Evolutionary conservation across 2,113 vertebrate genomes (phyloP).

Genomic region (Hippocampus comes): DNA sequence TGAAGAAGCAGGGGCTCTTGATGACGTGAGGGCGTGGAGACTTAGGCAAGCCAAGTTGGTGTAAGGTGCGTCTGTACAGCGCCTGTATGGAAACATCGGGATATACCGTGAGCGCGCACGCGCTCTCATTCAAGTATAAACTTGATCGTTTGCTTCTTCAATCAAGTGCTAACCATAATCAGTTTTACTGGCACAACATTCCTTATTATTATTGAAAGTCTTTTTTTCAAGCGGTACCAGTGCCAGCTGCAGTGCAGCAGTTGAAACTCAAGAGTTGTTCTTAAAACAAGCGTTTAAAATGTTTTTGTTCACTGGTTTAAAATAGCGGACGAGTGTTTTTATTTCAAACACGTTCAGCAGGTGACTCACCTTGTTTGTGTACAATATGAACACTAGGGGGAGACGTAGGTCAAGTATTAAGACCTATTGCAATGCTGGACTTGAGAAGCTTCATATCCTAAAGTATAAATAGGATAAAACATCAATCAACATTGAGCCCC

Average conservation of each 20-base stretch:
- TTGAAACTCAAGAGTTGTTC: neutral
- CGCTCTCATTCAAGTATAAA: neutral
- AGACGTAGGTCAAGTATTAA: slow-evolving; percentile 1
- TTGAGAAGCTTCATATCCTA: slow-evolving; percentile 8
- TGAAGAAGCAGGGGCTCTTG: slow-evolving; percentile 18
- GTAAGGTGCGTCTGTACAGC: slow-evolving; percentile 37
- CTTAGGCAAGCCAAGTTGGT: slow-evolving; percentile 1
- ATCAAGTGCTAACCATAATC: neutral
- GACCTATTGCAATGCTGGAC: too few species aligned
- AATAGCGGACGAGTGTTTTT: neutral
- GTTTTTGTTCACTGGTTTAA: neutral
- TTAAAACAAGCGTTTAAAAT: neutral
- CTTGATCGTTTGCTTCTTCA: neutral
- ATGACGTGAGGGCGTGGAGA: neutral
- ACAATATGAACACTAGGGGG: slow-evolving; percentile 39
- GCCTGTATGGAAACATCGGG: slow-evolving; percentile 12
- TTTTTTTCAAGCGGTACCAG: neutral
- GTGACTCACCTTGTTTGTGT: neutral
- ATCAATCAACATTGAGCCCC: neutral
- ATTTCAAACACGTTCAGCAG: neutral
- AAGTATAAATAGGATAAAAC: neutral
- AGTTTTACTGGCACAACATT: neutral
- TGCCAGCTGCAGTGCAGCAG: neutral
- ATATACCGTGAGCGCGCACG: neutral
- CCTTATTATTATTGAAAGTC: neutral